Conservation (phyloP, 2,113 vertebrate species). For the Halichoerus grypus region DNA sequence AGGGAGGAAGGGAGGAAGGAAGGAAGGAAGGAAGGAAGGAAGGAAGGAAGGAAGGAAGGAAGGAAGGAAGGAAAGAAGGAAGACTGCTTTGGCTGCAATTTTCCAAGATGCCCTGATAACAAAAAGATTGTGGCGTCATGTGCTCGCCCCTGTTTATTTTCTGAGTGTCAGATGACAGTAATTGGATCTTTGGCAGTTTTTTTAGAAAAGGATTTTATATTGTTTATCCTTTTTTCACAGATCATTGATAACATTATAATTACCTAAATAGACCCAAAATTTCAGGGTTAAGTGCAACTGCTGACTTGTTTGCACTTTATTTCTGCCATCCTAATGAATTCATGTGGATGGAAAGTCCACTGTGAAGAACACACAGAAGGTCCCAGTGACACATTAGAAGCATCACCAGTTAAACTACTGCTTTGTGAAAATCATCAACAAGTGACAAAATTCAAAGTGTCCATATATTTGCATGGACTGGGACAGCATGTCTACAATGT, state of each 20-base stretch:
- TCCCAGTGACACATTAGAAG: constrained; percentile 10
- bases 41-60: neutral
- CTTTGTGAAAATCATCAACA: constrained; percentile 26
- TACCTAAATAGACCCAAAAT: constrained; percentile 3
- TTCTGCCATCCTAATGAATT: constrained; percentile 21
- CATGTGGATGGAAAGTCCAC: neutral
- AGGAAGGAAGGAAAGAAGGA: too few species aligned
- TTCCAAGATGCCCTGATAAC: neutral
- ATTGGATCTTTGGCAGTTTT: neutral
- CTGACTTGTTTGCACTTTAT: constrained; percentile 38
- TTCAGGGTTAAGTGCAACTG: neutral
- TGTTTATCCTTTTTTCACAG: neutral
- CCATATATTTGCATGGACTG: neutral
- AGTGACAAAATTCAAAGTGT: constrained; percentile 24
- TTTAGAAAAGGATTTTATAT: neutral
- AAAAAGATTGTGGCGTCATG: neutral
- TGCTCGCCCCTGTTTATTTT: neutral
- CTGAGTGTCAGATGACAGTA: neutral
- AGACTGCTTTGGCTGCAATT: neutral
- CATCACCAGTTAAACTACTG: constrained; percentile 14
- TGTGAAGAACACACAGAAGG: constrained; percentile 29
- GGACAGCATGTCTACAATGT: neutral
- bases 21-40: neutral
- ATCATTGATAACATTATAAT: constrained; percentile 39
- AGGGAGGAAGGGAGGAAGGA: neutral